A percentile compares a stretch with the other conserved stretches of the same genome.
Conservation (phyloP, 1,140 invertebrate species). For the Rhopalosiphum padi region DNA sequence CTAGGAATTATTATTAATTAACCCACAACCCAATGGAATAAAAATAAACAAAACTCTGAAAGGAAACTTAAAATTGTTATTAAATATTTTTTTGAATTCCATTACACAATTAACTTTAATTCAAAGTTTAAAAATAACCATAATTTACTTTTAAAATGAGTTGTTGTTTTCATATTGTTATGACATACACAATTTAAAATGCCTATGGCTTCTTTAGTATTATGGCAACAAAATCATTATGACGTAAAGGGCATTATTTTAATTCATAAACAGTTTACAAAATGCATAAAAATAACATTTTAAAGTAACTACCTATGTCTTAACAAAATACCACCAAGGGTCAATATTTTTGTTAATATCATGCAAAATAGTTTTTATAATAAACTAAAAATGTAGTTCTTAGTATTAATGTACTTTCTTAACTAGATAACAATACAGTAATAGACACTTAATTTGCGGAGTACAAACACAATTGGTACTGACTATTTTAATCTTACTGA, state of each 20-base stretch:
- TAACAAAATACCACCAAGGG: background rate
- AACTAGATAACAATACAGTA: background rate
- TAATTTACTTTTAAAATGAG: background rate
- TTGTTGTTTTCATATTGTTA: background rate
- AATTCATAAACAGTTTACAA: conserved; percentile 17
- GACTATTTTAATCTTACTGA: background rate
- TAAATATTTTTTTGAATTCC: background rate
- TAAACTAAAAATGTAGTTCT: background rate
- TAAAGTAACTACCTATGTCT: background rate
- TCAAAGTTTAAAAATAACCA: background rate
- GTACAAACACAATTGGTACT: background rate
- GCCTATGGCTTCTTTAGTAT: conserved; percentile 11
- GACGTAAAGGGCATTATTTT: background rate
- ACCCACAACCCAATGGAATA: background rate
- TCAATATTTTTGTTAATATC: background rate
- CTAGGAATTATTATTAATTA: background rate
- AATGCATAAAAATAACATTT: background rate
- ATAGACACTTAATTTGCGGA: background rate
- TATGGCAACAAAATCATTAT: background rate
- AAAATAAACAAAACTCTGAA: background rate
- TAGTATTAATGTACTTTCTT: background rate
- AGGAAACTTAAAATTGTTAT: background rate
- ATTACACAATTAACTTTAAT: background rate
- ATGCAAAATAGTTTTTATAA: background rate
- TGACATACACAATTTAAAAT: background rate